Percentiles rank a stretch among this genome's conserved stretches.
phyloP scores from a whole-genome alignment of 2,888 invertebrate genomes.

The Leptodirus hochenwartii region DNA sequence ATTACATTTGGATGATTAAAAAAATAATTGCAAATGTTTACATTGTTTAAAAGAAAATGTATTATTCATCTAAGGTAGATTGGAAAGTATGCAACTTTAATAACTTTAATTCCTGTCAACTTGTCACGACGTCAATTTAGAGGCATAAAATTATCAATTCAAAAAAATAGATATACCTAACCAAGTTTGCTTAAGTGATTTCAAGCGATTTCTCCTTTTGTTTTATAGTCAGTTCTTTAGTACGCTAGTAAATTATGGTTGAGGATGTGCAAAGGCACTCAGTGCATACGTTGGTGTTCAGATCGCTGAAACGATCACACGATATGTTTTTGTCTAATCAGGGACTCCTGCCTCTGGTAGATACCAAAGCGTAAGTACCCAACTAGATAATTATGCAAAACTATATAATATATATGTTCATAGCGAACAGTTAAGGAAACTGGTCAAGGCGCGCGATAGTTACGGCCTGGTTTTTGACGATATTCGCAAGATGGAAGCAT shows the following conservation, averaged over 20 bases:
- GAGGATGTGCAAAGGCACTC: slow-evolving; percentile 92
- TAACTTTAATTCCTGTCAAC: no score
- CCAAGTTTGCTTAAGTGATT: no score
- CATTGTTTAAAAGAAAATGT: no score
- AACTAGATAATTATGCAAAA: slow-evolving; percentile 6
- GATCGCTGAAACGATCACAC: slow-evolving; percentile 91
- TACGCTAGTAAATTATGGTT: slow-evolving; percentile 35
- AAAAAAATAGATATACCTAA: no score
- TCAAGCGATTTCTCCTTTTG: no score
- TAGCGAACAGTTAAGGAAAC: slow-evolving; percentile 55
- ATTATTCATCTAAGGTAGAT: no score
- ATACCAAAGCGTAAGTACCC: slow-evolving; percentile 60
- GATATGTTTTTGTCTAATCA: slow-evolving; percentile 94
- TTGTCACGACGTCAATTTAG: no score
- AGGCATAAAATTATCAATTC: no score
- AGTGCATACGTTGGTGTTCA: slow-evolving; percentile 90
- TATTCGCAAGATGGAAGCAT: slow-evolving; percentile 45
- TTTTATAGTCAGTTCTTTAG: no score
- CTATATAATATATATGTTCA: slow-evolving; percentile 13
- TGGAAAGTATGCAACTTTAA: no score
- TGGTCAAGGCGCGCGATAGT: slow-evolving; percentile 65
- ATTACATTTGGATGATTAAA: no score
- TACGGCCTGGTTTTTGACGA: slow-evolving; percentile 72
- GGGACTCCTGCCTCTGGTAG: slow-evolving; percentile 63
- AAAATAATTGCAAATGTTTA: no score